phyloP scores from a whole-genome alignment of 2,888 invertebrate species.

The Clepsis dumicolana region DNA sequence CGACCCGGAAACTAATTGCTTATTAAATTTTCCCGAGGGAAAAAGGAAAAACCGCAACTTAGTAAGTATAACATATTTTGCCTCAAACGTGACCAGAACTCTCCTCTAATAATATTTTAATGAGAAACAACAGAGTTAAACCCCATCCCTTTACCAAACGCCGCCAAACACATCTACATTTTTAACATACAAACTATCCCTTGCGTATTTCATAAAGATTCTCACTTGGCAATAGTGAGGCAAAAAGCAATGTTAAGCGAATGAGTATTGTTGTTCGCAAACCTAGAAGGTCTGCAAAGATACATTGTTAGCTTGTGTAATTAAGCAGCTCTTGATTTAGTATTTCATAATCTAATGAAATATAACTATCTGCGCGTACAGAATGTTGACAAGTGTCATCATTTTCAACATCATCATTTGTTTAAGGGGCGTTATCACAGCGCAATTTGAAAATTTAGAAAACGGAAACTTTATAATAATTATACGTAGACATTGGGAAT shows the following conservation, averaged over 20 bases:
- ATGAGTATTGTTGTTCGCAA: background rate
- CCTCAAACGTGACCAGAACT: conserved; percentile 16
- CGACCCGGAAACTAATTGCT: background rate
- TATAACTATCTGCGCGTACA: background rate
- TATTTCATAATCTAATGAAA: conserved; percentile 14
- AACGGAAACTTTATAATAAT: too few relatives aligned
- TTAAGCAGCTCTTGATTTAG: conserved; percentile 16
- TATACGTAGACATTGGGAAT: too few relatives aligned
- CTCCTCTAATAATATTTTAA: conserved; percentile 18
- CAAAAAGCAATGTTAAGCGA: background rate
- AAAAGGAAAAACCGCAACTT: conserved; percentile 3
- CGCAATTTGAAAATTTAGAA: too few relatives aligned
- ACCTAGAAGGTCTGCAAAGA: background rate
- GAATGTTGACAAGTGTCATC: background rate
- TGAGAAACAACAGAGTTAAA: conserved; percentile 18
- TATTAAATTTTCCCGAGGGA: background rate
- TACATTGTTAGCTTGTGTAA: conserved; percentile 3
- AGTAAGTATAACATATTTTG: conserved; percentile 4
- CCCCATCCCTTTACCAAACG: conserved; percentile 8
- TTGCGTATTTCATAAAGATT: background rate
- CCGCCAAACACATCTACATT: background rate
- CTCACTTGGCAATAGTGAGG: background rate
- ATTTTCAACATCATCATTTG: too few relatives aligned
- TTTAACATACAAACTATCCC: background rate
- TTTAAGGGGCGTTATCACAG: too few relatives aligned